phyloP scores from a whole-genome alignment of 1,140 invertebrate genomes.

The Trissolcus basalis region DNA sequence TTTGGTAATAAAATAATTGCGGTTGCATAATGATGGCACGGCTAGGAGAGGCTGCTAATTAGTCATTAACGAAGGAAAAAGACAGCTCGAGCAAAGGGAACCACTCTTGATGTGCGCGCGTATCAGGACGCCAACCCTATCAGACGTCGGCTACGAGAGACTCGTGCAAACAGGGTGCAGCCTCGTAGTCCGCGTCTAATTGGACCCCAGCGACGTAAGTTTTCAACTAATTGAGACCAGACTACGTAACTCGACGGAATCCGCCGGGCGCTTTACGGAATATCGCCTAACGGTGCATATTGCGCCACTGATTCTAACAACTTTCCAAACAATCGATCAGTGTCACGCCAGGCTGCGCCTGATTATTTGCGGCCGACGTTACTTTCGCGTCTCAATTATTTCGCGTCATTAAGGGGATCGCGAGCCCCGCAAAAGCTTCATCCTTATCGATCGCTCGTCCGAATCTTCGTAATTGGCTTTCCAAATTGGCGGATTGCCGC shows the following conservation, averaged over 20 bases:
- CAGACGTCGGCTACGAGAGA: constrained; percentile 57
- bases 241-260: constrained; percentile 56
- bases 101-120: constrained; percentile 29
- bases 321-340: constrained; percentile 54
- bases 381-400: constrained; percentile 48
- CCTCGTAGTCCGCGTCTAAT: constrained; percentile 76
- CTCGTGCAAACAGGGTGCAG: constrained; percentile 75
- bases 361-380: constrained; percentile 39
- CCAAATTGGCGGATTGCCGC: background rate
- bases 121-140: constrained; percentile 65
- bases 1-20: constrained; percentile 67
- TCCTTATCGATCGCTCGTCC: constrained; percentile 16
- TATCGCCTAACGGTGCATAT: constrained; percentile 35
- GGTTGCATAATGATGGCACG: constrained; percentile 72
- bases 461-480: background rate
- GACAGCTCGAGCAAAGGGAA: constrained; percentile 68
- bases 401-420: constrained; percentile 36
- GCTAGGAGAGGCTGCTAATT: constrained; percentile 74
- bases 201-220: constrained; percentile 76
- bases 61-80: constrained; percentile 77
- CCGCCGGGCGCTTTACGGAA: constrained; percentile 38
- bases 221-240: constrained; percentile 76
- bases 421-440: constrained; percentile 8
- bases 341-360: constrained; percentile 36
- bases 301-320: constrained; percentile 46